Percentiles rank a stretch among this genome's conserved stretches.
phyloP scores from a whole-genome alignment of 2,113 vertebrate genomes.

The Corythoichthys intestinalis region DNA sequence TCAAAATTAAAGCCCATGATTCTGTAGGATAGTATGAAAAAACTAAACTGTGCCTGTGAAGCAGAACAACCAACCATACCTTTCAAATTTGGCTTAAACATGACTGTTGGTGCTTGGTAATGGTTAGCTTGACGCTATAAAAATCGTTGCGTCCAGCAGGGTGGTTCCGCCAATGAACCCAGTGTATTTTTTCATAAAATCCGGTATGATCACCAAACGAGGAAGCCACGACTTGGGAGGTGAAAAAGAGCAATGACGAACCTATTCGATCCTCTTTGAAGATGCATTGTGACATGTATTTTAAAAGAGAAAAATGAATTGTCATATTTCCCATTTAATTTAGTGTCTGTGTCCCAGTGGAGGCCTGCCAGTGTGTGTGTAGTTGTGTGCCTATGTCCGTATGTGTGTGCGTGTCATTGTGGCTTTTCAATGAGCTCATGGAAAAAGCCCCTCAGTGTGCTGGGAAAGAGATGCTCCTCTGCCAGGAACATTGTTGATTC shows the following conservation, averaged over 20 bases:
- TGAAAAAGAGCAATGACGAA: background rate
- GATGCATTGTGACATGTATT: constrained; percentile 2
- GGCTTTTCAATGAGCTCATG: constrained; percentile 68
- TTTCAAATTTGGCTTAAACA: too few species aligned
- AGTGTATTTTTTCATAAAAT: background rate
- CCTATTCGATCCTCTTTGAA: background rate
- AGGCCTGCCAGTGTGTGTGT: background rate
- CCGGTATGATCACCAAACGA: background rate
- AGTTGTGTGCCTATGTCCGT: background rate
- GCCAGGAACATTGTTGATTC: constrained; percentile 59
- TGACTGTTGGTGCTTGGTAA: too few species aligned
- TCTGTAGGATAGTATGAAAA: too few species aligned
- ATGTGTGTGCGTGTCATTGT: constrained; percentile 29
- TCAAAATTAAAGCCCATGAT: too few species aligned
- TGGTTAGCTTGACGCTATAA: too few species aligned
- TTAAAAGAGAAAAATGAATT: background rate
- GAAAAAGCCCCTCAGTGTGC: constrained; percentile 60
- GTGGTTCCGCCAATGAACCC: too few species aligned
- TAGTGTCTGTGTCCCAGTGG: background rate
- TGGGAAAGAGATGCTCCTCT: constrained; percentile 52
- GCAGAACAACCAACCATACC: too few species aligned
- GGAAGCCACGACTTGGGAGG: background rate
- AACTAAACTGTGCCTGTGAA: too few species aligned
- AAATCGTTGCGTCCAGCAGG: too few species aligned
- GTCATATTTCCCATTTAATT: background rate